These are phyloP conservation scores for Philereme vetulata DNA, from an alignment of 2,888 invertebrate genomes.

Conservation along the genomic window DNA sequence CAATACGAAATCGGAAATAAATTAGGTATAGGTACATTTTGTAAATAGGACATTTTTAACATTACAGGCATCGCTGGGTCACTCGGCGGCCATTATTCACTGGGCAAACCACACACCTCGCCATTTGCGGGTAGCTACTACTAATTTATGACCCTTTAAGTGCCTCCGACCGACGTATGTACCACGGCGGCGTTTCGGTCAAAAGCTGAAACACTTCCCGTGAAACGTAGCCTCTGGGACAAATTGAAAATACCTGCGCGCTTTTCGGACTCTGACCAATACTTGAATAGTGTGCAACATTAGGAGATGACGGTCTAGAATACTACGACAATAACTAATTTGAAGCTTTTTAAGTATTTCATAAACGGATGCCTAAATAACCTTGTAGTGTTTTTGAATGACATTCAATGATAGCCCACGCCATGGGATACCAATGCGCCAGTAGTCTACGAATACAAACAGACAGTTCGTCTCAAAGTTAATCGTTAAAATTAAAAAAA, in stretches of 20 bases:
- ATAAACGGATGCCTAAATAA: too few species aligned
- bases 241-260: constrained; percentile 19
- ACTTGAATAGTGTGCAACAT: too few species aligned
- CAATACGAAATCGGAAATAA: constrained; percentile 29
- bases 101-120: constrained; percentile 72
- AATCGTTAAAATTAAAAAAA: too few species aligned
- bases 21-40: constrained; percentile 24
- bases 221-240: constrained; percentile 35
- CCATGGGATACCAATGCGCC: too few species aligned
- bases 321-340: too few species aligned
- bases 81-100: constrained; percentile 74
- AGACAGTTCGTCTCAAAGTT: too few species aligned
- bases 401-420: too few species aligned
- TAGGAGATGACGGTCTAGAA: too few species aligned
- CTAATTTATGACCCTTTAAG: constrained; percentile 80
- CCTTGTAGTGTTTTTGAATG: too few species aligned
- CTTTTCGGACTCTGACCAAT: constrained; percentile 3
- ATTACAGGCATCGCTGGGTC: constrained; percentile 59
- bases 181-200: constrained; percentile 63
- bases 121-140: constrained; percentile 73
- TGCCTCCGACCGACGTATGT: constrained; percentile 62
- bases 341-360: too few species aligned
- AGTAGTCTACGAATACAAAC: too few species aligned
- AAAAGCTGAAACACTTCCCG: constrained; percentile 58
- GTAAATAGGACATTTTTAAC: constrained; percentile 55